Percentiles rank a stretch among this genome's conserved stretches.
phyloP scores from a whole-genome alignment of 2,797 vertebrate species.

The Falco cherrug region DNA sequence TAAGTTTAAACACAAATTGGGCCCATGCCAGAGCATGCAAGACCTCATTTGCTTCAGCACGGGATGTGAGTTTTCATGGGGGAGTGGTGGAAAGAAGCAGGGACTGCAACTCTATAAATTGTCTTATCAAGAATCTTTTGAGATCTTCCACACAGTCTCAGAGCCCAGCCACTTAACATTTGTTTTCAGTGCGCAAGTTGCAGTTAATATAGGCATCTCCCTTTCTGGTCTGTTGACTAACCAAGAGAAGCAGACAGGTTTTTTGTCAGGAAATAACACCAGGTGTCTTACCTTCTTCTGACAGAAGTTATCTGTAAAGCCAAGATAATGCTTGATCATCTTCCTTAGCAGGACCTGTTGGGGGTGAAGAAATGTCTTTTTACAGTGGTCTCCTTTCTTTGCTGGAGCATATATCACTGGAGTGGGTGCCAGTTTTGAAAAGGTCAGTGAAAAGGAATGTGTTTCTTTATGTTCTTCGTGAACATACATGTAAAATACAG shows the following conservation, averaged over 20 bases:
- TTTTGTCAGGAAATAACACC: neutral
- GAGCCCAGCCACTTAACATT: neutral
- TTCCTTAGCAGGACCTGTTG: neutral
- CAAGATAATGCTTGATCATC: neutral
- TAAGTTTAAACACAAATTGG: neutral
- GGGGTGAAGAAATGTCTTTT: neutral
- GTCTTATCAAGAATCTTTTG: neutral
- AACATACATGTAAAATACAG: neutral
- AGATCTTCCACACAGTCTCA: neutral
- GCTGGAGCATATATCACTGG: neutral
- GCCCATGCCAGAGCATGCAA: neutral
- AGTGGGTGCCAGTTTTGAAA: neutral
- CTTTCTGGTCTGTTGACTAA: neutral
- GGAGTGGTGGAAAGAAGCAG: neutral
- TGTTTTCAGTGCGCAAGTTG: neutral
- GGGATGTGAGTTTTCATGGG: neutral
- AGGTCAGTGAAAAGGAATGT: neutral
- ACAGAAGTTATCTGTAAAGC: neutral
- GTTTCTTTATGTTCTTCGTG: neutral
- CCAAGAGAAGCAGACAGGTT: neutral
- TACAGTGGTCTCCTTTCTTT: neutral
- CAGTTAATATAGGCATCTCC: neutral
- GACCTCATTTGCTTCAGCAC: neutral
- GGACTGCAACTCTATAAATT: neutral
- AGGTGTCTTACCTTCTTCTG: neutral